These are phyloP conservation scores for Hydrophis major DNA, from an alignment of 2,797 vertebrate species.

Conservation along the genomic window DNA sequence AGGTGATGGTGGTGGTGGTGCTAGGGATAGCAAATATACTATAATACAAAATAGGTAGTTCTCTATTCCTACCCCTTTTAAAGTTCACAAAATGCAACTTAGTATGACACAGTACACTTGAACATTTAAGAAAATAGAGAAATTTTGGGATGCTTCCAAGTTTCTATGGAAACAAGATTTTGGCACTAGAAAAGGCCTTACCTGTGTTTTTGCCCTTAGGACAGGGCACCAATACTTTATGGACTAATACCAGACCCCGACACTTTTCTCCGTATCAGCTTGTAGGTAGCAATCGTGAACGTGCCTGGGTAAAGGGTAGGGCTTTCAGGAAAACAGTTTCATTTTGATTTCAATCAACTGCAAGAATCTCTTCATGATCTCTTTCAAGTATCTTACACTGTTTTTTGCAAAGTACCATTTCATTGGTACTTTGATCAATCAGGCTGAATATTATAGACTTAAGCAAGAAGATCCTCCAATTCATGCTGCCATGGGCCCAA, in stretches of 20 bases:
- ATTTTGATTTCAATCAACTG: not conserved
- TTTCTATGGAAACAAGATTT: not conserved
- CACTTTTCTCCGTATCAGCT: not conserved
- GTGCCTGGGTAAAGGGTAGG: accelerated
- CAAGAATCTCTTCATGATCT: not conserved
- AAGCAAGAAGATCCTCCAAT: not conserved
- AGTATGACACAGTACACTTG: not conserved
- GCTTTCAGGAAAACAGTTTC: not conserved
- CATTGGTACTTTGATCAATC: not conserved
- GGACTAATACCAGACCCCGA: not conserved
- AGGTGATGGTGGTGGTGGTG: not conserved
- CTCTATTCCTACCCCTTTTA: not conserved
- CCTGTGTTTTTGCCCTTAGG: not conserved
- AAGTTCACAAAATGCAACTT: not conserved
- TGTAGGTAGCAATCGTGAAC: not conserved
- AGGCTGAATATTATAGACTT: not conserved
- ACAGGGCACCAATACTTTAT: accelerated
- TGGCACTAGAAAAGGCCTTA: not conserved
- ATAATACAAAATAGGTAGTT: not conserved
- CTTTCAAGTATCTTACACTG: not conserved
- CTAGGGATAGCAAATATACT: not conserved
- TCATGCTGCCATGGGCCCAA: not conserved
- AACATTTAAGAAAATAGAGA: not conserved
- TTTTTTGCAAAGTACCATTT: constrained; percentile 4
- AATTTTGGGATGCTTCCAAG: not conserved